Conservation (phyloP, 1,140 invertebrate genomes). For the Gonatopus flavifemur region DNA sequence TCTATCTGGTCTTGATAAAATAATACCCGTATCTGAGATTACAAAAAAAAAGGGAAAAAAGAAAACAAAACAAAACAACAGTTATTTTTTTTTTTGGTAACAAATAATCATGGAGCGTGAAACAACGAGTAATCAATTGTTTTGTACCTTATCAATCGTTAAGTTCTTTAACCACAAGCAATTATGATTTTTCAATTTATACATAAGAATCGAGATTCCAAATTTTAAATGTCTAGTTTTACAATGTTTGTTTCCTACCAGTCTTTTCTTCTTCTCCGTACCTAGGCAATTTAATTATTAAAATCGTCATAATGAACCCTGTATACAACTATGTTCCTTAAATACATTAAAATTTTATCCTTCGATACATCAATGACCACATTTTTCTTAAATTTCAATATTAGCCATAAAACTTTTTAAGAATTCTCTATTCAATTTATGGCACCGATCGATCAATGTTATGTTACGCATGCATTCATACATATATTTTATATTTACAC, state of each 20-base stretch:
- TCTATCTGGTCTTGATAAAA: too few relatives aligned
- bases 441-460: constrained; percentile 43
- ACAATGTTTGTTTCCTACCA: constrained; percentile 41
- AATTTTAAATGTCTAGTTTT: constrained; percentile 28
- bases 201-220: constrained; percentile 17
- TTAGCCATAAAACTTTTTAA: constrained; percentile 12
- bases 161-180: constrained; percentile 28
- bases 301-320: constrained; percentile 38
- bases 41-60: too few relatives aligned
- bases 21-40: too few relatives aligned
- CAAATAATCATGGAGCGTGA: too few relatives aligned
- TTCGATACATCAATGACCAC: constrained; percentile 12
- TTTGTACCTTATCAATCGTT: background rate
- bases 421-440: constrained; percentile 20
- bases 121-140: too few relatives aligned
- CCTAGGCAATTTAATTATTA: constrained; percentile 39
- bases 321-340: constrained; percentile 25
- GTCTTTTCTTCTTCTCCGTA: constrained; percentile 48
- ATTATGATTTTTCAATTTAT: constrained; percentile 20
- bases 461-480: constrained; percentile 29
- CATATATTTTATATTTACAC: too few relatives aligned
- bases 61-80: too few relatives aligned
- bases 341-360: background rate
- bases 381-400: constrained; percentile 21
- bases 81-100: too few relatives aligned